Base-by-base conservation (phyloP, 2,888 invertebrate genomes). In the Tortricodes alternella region DNA sequence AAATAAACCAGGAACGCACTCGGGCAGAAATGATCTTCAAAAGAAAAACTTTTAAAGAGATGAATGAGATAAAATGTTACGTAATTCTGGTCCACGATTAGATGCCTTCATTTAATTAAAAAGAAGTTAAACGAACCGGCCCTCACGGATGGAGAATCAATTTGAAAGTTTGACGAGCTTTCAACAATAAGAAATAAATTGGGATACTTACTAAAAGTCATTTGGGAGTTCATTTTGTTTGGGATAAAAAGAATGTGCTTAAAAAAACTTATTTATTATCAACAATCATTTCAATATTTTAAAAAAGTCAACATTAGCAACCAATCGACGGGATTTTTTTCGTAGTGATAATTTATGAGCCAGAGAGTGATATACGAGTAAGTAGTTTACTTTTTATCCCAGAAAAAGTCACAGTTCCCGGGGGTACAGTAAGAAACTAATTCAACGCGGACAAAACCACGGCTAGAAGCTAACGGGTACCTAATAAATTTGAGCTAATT, bases 31-130 rank as follows among this genome's bases (percentile, higher is more conserved):
- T 56, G 32, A 56, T 50, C 44, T 37, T 55, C 44, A 56, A 56
- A 56, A 43, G 49, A 29, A 44, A 49, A 50, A 44, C 43, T 50
- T 50, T 55, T 43, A 8, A 43, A 48, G 37, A 43, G 37, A 56
- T 56, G 49, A 56, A 56, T 41, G 18, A 35, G 56, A 56, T 56
- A 50, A 56, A 49, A 56, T 27, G 49, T 62, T 63, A 65, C 64
- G 63, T 62, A 61, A 63, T 48, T 37, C 56, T 24, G 65, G 57
- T 58, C 63, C 62, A 53, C 78, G 79, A 82, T 79, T 82, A 80
- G 78, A 62, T 64, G 66, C 66, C 71, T 74, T 79, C 73, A 79
- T 85, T 86, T 82, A 86, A 86, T 87, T 86, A 82, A 83, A 85
- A 85, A 82, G 75, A 85, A 81, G 83, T 84, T 83, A 78, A 83